phyloP scores from a whole-genome alignment of 2,113 vertebrate species.

The Callionymus lyra region DNA sequence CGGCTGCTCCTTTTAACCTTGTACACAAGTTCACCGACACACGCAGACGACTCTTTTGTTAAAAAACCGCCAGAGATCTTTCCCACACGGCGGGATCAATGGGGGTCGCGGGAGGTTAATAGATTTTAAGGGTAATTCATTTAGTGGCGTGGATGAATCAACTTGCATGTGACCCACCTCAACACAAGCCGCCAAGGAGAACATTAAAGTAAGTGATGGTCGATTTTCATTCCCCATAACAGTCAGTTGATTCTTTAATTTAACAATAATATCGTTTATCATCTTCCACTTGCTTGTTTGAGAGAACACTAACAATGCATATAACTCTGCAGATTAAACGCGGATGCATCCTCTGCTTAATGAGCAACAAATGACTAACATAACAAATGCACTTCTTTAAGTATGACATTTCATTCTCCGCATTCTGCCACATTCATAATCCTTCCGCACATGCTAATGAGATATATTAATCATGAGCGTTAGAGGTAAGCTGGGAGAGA shows the following conservation, averaged over 20 bases:
- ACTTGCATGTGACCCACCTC: conserved; percentile 4
- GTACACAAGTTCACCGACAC: background rate
- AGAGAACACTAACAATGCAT: conserved; percentile 5
- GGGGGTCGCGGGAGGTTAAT: conserved; percentile 30
- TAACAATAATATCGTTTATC: conserved; percentile 10
- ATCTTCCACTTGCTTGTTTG: conserved; percentile 11
- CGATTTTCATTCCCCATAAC: conserved; percentile 4
- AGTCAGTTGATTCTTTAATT: conserved; percentile 1
- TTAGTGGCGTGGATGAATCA: conserved; percentile 19
- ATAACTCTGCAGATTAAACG: conserved; percentile 4
- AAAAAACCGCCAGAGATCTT: background rate
- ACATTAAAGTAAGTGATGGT: conserved; percentile 1
- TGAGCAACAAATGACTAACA: conserved; percentile 11
- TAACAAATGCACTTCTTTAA: conserved; percentile 6
- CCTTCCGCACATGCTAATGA: conserved; percentile 16
- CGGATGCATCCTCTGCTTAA: conserved; percentile 9
- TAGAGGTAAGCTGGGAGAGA: conserved; percentile 10
- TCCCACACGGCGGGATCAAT: conserved; percentile 4
- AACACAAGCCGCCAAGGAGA: conserved; percentile 1
- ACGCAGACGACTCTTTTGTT: too few relatives aligned
- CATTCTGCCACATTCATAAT: conserved; percentile 17
- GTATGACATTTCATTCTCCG: conserved; percentile 7
- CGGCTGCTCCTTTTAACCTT: background rate
- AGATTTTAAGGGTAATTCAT: conserved; percentile 41
- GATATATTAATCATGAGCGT: conserved; percentile 15